These are phyloP conservation scores for Megalonaias nervosa DNA, from an alignment of 1,140 invertebrate species.

Conservation along the genomic window DNA sequence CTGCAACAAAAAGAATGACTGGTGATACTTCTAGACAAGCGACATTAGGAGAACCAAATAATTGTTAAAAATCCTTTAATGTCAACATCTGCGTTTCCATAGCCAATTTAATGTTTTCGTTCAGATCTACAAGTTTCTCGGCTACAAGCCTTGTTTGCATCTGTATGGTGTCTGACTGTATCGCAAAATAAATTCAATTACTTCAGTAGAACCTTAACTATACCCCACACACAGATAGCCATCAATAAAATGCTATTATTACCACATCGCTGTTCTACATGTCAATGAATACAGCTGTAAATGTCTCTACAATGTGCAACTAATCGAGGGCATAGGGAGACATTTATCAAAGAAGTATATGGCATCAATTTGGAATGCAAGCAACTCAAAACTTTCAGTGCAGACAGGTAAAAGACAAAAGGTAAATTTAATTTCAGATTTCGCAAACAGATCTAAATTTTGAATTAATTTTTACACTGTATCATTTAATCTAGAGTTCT, in stretches of 20 bases:
- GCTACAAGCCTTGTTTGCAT: constrained; percentile 16
- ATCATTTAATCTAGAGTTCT: constrained; percentile 31
- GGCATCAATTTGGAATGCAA: constrained; percentile 23
- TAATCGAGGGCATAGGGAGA: constrained; percentile 21
- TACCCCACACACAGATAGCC: constrained; percentile 25
- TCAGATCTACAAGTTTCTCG: constrained; percentile 17
- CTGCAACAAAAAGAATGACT: constrained; percentile 23
- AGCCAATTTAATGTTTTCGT: not conserved
- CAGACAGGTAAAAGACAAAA: constrained; percentile 31
- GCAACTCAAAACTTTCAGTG: constrained; percentile 22
- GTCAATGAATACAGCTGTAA: constrained; percentile 31
- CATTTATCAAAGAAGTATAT: constrained; percentile 32
- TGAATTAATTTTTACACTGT: constrained; percentile 16
- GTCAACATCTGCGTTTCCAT: not conserved
- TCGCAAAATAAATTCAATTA: constrained; percentile 12
- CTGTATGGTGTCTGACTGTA: constrained; percentile 13
- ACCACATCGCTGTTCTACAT: constrained; percentile 15
- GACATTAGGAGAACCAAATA: constrained; percentile 31
- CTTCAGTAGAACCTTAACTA: not conserved
- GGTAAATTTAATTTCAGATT: constrained; percentile 34
- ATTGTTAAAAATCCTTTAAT: constrained; percentile 26
- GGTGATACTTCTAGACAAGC: constrained; percentile 13
- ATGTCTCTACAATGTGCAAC: constrained; percentile 36
- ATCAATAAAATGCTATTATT: constrained; percentile 26
- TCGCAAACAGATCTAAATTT: constrained; percentile 15